Evolutionary conservation across 2,888 invertebrate species (phyloP).

Genomic region (Laspeyria flexula): DNA sequence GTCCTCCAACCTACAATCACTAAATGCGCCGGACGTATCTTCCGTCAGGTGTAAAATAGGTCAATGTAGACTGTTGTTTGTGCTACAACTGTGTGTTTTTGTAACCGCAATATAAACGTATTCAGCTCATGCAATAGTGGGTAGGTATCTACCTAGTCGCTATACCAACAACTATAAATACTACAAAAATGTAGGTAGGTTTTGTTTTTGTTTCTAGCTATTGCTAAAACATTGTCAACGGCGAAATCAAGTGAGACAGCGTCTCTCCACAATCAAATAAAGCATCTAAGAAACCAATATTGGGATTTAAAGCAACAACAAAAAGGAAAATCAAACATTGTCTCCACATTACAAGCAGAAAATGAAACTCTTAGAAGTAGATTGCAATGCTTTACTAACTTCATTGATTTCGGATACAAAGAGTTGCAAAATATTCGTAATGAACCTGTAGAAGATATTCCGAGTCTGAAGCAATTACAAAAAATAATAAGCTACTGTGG

Average conservation of each 20-base stretch:
- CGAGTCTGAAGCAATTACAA: slow-evolving; percentile 53
- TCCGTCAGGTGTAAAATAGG: too few relatives aligned
- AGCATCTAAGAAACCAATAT: slow-evolving; percentile 50
- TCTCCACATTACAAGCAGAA: slow-evolving; percentile 47
- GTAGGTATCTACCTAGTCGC: too few relatives aligned
- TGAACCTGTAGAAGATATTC: slow-evolving; percentile 41
- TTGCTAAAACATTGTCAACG: slow-evolving; percentile 56
- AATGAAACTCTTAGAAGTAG: slow-evolving; percentile 51
- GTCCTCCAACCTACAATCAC: too few relatives aligned
- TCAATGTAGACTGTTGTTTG: too few relatives aligned
- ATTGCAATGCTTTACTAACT: slow-evolving; percentile 48
- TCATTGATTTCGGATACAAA: slow-evolving; percentile 60
- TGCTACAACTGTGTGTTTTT: too few relatives aligned
- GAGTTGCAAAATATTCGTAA: slow-evolving; percentile 56
- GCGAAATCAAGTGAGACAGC: slow-evolving; percentile 56
- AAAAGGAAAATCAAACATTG: slow-evolving; percentile 38
- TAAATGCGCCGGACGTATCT: too few relatives aligned
- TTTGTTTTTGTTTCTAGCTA: slow-evolving; percentile 50
- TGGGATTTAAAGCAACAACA: slow-evolving; percentile 47
- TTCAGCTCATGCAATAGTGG: too few relatives aligned
- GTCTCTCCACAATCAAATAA: slow-evolving; percentile 49
- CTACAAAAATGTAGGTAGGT: neutral
- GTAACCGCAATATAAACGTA: too few relatives aligned
- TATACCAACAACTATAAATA: too few relatives aligned
- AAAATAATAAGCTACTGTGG: slow-evolving; percentile 61